Evolutionary conservation across 1,140 invertebrate genomes (phyloP).

Genomic region (Drosophila bipectinata): DNA sequence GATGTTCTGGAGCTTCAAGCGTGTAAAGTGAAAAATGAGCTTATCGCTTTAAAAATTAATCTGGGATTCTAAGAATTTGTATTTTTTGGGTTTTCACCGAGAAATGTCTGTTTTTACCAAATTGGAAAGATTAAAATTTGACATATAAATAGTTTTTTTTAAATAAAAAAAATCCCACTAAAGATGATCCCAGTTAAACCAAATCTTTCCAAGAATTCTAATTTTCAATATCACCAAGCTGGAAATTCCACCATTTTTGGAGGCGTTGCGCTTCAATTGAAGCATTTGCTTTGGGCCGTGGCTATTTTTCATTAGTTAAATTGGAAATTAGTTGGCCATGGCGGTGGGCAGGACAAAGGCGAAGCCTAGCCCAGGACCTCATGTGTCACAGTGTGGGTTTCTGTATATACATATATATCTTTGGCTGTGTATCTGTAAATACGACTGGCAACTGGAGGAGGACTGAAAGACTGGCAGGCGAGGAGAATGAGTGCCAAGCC

Average conservation of each 20-base stretch:
- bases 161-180: background rate
- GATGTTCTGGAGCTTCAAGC: constrained; percentile 29
- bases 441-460: constrained; percentile 44
- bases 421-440: constrained; percentile 7
- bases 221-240: constrained; percentile 40
- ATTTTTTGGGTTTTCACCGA: background rate
- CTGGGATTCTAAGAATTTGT: background rate
- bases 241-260: constrained; percentile 18
- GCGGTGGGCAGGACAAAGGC: constrained; percentile 12
- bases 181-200: constrained; percentile 33
- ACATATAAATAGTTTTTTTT: too few species aligned
- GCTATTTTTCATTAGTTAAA: constrained; percentile 52
- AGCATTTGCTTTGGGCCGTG: constrained; percentile 32
- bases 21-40: constrained; percentile 8
- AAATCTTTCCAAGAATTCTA: constrained; percentile 51
- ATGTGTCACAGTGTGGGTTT: constrained; percentile 13
- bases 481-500: constrained; percentile 71
- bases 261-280: constrained; percentile 52
- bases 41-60: background rate
- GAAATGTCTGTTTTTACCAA: too few species aligned
- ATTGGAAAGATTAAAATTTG: too few species aligned
- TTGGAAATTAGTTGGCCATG: constrained; percentile 44
- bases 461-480: constrained; percentile 55
- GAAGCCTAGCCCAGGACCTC: constrained; percentile 26
- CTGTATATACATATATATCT: constrained; percentile 31